Evolutionary conservation across 2,797 vertebrate species (phyloP), one percentile per base, ranked within the genome.

Genomic region (Odontamblyopus rebecca): DNA sequence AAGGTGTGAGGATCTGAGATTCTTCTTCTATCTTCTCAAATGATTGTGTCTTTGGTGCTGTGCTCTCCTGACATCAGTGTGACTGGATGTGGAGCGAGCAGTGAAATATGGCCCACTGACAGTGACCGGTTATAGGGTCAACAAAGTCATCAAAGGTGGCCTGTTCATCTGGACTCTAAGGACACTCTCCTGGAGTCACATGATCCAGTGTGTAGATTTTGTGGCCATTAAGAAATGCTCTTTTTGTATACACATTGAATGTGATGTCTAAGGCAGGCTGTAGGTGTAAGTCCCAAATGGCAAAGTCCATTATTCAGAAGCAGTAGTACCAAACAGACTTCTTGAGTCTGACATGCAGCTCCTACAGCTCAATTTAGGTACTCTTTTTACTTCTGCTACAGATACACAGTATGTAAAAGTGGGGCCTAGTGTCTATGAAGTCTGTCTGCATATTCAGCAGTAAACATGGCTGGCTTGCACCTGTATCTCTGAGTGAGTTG

Each of bases 81-180:
- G 32, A 64, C 69, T 65, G 67, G 38, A 62, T 38, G 29, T 38
- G 67, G 64, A 68, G 51, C 51, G 67, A 53, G 61, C 72, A 72
- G 23, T 74, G 38, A 75, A 69, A 74, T 77, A 61, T 35, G 27
- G 44, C 54, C 3, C 9, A 4, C n/a, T 57, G 23, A 26, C 54
- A 11, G 54, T 57, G 53, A 54, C 19, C 19, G 27, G 48, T 73
- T 29, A 64, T 63, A 32, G 2, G 56, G 69, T 60, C 53, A 41
- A 38, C 44, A 30, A 74, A 61, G 54, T 67, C 59, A 68, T 72
- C 70, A 67, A 77, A 73, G 70, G 69, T 73, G 75, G 4, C 76
- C 27, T 61, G 23, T 67, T 69, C 26, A 61, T 72, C 57, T 69
- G n/a, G 18, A 67, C 26, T 27, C 23, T n/a, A 32, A 32, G 35